Conservation (phyloP, 2,113 vertebrate genomes). For the Phyllopteryx taeniolatus region DNA sequence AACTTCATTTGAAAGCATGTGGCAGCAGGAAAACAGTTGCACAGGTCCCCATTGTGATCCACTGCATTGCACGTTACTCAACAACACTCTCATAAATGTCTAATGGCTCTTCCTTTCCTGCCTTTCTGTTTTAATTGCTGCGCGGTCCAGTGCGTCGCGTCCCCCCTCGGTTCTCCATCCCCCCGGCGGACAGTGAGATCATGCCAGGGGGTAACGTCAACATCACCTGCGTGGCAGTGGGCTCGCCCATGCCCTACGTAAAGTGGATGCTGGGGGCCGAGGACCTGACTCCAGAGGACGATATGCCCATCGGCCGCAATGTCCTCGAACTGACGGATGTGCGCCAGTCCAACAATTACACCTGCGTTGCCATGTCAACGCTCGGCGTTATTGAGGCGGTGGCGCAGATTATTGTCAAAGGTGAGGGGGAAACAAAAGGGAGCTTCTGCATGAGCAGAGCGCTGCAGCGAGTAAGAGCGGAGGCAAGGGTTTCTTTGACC, state of each 20-base stretch:
- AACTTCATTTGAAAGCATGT: slow-evolving; percentile 29
- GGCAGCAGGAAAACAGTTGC: slow-evolving; percentile 1
- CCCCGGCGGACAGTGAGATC: slow-evolving; percentile 96
- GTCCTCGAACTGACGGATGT: slow-evolving; percentile 95
- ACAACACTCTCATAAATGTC: slow-evolving; percentile 11
- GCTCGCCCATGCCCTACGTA: slow-evolving; percentile 98
- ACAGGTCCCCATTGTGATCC: slow-evolving; percentile 8
- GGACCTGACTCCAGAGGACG: slow-evolving; percentile 96
- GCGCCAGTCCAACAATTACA: slow-evolving; percentile 96
- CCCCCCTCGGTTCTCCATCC: slow-evolving; percentile 95
- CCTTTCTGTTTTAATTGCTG: slow-evolving; percentile 54
- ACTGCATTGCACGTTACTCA: neutral
- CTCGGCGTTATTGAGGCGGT: slow-evolving; percentile 96
- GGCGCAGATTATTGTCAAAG: slow-evolving; percentile 97
- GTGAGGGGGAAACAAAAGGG: slow-evolving; percentile 55
- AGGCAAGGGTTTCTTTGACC: slow-evolving; percentile 1
- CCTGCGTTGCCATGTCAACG: slow-evolving; percentile 98
- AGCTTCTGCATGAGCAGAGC: neutral
- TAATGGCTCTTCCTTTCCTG: slow-evolving; percentile 18
- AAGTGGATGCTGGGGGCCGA: slow-evolving; percentile 99
- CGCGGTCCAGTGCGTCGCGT: slow-evolving; percentile 87
- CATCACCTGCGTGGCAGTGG: slow-evolving; percentile 97
- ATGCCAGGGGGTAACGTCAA: slow-evolving; percentile 98
- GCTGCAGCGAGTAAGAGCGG: neutral
- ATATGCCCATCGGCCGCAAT: slow-evolving; percentile 98